A percentile compares a stretch with the other conserved stretches of the same genome.
phyloP scores from a whole-genome alignment of 2,888 invertebrate genomes.

The Luffia ferchaultella region DNA sequence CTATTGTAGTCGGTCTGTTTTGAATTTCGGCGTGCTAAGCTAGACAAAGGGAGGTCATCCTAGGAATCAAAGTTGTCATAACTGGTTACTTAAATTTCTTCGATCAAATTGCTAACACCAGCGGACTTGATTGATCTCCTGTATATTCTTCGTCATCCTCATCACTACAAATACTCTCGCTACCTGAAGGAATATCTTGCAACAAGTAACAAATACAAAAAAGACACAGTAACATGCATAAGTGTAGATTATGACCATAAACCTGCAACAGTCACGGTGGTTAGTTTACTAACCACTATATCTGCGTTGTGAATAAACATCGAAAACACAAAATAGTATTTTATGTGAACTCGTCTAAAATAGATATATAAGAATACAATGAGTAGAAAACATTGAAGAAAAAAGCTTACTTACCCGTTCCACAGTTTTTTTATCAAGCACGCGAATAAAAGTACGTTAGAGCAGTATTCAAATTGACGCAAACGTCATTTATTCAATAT shows the following conservation, averaged over 20 bases:
- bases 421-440: slow-evolving; percentile 5
- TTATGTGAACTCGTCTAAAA: slow-evolving; percentile 6
- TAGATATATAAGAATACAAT: slow-evolving; percentile 5
- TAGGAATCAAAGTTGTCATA: slow-evolving; percentile 4
- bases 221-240: slow-evolving; percentile 2
- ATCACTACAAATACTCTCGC: background rate
- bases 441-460: slow-evolving; percentile 7
- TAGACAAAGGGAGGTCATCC: slow-evolving; percentile 6
- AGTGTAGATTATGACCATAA: slow-evolving; percentile 2
- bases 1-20: slow-evolving; percentile 1
- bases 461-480: slow-evolving; percentile 4
- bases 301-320: slow-evolving; percentile 2
- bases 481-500: slow-evolving; percentile 5
- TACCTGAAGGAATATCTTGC: background rate
- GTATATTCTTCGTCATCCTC: background rate
- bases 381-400: slow-evolving; percentile 5
- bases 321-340: slow-evolving; percentile 6
- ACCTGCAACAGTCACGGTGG: slow-evolving; percentile 7
- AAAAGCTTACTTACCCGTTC: slow-evolving; percentile 8
- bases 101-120: slow-evolving; percentile 5
- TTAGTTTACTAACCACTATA: slow-evolving; percentile 9
- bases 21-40: slow-evolving; percentile 1
- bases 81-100: slow-evolving; percentile 3
- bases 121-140: background rate
- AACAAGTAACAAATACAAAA: background rate